Evolutionary conservation across 2,113 vertebrate genomes (phyloP).

Genomic region (Saguinus midas): DNA sequence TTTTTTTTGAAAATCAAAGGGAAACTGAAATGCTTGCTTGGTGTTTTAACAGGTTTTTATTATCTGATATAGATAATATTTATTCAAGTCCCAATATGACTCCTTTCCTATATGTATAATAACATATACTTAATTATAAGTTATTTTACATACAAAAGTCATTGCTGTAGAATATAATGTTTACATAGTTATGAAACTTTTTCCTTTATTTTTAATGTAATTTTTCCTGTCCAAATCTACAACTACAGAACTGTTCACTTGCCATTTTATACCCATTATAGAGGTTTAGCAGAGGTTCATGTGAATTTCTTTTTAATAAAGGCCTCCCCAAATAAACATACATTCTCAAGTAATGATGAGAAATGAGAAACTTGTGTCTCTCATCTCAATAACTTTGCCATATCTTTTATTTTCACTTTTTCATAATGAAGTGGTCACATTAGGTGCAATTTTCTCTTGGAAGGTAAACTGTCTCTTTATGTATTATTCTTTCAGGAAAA

Average conservation of each 20-base stretch:
- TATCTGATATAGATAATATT: not conserved
- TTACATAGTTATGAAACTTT: not conserved
- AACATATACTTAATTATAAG: not conserved
- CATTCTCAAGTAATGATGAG: not conserved
- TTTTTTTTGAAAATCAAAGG: not conserved
- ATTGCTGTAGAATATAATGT: not conserved
- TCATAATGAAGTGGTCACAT: conserved; percentile 57
- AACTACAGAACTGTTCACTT: not conserved
- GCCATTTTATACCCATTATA: not conserved
- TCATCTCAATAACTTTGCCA: not conserved
- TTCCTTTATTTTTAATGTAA: not conserved
- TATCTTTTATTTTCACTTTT: conserved; percentile 23
- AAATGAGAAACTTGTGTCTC: not conserved
- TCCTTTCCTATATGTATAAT: not conserved
- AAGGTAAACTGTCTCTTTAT: conserved; percentile 65
- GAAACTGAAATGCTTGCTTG: not conserved
- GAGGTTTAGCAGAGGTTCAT: not conserved
- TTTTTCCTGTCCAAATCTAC: not conserved
- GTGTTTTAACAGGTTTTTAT: not conserved
- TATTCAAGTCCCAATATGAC: not conserved
- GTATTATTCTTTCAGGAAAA: conserved; percentile 71
- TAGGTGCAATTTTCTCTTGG: conserved; percentile 64
- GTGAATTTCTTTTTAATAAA: not conserved
- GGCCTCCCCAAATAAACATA: not conserved
- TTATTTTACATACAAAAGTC: not conserved